phyloP scores from a whole-genome alignment of 2,888 invertebrate genomes.

The Steromphala cineraria region DNA sequence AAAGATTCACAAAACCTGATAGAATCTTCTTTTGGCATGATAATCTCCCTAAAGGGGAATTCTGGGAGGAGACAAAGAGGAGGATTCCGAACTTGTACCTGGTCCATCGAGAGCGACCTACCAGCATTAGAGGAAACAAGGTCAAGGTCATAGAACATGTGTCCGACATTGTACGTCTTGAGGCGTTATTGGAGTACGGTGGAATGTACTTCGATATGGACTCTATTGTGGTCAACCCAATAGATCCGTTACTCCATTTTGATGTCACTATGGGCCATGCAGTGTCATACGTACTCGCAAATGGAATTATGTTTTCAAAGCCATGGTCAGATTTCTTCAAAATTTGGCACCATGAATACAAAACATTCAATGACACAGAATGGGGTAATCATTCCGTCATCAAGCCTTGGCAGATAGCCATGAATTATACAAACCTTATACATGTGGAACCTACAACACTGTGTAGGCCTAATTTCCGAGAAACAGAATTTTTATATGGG shows the following conservation, averaged over 20 bases:
- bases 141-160: background rate
- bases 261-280: background rate
- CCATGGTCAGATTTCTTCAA: background rate
- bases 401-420: background rate
- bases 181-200: background rate
- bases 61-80: background rate
- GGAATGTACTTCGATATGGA: constrained; percentile 1
- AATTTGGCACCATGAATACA: background rate
- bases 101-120: background rate
- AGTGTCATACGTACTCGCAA: background rate
- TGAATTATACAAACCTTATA: background rate
- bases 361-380: background rate
- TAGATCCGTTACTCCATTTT: background rate
- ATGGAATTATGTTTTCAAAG: background rate
- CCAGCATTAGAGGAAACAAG: background rate
- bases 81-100: background rate
- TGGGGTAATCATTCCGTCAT: background rate
- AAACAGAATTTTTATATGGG: background rate
- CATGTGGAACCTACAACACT: background rate
- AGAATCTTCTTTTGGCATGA: constrained; percentile 1
- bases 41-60: background rate
- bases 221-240: background rate
- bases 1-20: background rate
- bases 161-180: background rate
- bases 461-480: background rate